Base-by-base conservation (phyloP, 1,140 invertebrate species). In the Penaeus japonicus region DNA sequence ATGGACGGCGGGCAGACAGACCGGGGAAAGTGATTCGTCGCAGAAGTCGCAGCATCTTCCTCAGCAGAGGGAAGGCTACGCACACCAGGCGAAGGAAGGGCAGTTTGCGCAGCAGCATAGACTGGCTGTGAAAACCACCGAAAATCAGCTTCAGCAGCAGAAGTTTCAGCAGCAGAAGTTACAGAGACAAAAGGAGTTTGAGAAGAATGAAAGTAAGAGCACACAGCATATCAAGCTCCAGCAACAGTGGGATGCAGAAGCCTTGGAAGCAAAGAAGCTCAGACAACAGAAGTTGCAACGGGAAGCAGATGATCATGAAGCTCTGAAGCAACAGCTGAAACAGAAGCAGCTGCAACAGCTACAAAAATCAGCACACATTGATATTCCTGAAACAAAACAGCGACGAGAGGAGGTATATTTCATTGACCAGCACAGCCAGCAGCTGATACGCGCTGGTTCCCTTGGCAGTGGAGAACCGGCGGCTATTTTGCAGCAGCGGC, bases 391-490 rank as follows among this genome's bases (percentile, higher is more conserved):
- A 2, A 4, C 30, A 0, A 65, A 47, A 57, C 59, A 22, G 27
- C 59, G 47, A 24, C 4, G 55, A 3, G 78, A 18, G 7, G 79
- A 82, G 24, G 79, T 82, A 12, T 20, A 54, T 22, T n/a, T 22
- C 32, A 35, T 32, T 2, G n/a, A 81, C 7, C 85, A 54, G 32
- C 54, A 87, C 59, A 70, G 75, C 47, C 86, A 87, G 65, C 86
- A 87, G 80, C 30, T 82, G 53, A 75, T 87, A 22, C 78, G 86
- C 35, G 86, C 86, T 22, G 86, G 86, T 22, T 87, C 86, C 27
- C 86, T 87, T 15, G 79, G 86, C 5, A 87, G 86, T 27, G 86
- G 86, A 22, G 86, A 87, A 35, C 53, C 86, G 0, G 86, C 86
- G 15, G 86, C 86, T n/a, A 87, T 87, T 15, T 54, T 87, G 20